Evolutionary conservation across 2,888 invertebrate genomes (phyloP), one percentile per base, ranked within the genome.

Genomic region (Drosophila yooni): DNA sequence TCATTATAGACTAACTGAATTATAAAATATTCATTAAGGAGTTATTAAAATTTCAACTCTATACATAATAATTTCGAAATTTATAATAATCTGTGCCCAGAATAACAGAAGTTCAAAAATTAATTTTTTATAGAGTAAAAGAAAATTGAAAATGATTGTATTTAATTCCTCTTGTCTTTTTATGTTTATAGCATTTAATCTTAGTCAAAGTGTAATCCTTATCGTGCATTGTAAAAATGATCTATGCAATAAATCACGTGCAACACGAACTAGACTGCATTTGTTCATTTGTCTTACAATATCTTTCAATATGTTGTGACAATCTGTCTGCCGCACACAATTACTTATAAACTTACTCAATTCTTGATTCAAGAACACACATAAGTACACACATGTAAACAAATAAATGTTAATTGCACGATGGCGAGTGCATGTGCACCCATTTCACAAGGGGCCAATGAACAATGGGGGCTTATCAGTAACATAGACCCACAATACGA

Each of bases 371-470:
- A 2, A 4, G 15, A 5, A 10, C 56, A 38, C 10, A 8, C 31
- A 62, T 27, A 36, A 36, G 15, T 15, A 5, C 53, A 29, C 10
- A 13, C 34, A 61, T 25, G 52, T 64, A 34, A 18, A 27, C 36
- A 10, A n/a, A 31, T 40, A 11, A 27, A 27, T 27, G 13, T 6
- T 40, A 40, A 38, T 13, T 21, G 43, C 27, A 27, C 43, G 48
- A 74, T 64, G 65, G 70, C 74, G 66, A 81, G 89, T 89, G 77
- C 85, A 84, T 70, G 72, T 76, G 85, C 69, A 89, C 85, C 60
- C 65, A 56, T 21, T 56, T 53, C 52, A 52, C 70, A 73, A 58
- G 59, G 53, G 78, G 68, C 65, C 87, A 81, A 69, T 73, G 84
- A 54, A 86, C 81, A 89, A 70, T 61, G n/a, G 25, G n/a, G 18